These are phyloP conservation scores for Plodia interpunctella DNA, from an alignment of 1,140 invertebrate species.

Conservation along the genomic window DNA sequence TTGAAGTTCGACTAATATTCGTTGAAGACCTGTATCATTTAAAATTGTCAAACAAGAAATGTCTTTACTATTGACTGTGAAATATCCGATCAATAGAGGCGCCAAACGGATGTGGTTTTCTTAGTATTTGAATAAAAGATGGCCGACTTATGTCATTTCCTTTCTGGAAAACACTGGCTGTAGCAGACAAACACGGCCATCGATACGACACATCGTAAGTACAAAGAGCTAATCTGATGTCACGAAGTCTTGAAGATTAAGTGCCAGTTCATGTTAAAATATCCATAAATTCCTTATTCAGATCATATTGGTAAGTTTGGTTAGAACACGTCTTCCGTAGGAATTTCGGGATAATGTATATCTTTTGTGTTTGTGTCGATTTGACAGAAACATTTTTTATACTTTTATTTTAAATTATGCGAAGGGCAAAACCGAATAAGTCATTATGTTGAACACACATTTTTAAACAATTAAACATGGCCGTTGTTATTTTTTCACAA, in stretches of 20 bases:
- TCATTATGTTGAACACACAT: too few species aligned
- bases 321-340: too few species aligned
- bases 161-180: conserved; percentile 31
- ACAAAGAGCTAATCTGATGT: too few species aligned
- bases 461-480: background rate
- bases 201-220: too few species aligned
- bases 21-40: background rate
- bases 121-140: conserved; percentile 52
- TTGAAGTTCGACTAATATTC: background rate
- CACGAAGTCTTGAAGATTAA: too few species aligned
- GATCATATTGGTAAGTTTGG: too few species aligned
- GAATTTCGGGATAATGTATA: too few species aligned
- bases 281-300: too few species aligned
- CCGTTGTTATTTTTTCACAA: background rate
- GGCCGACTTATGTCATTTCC: conserved; percentile 46
- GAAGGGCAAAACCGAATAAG: background rate
- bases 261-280: too few species aligned
- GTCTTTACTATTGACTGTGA: conserved; percentile 20
- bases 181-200: background rate
- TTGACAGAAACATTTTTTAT: too few species aligned
- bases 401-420: background rate
- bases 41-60: conserved; percentile 10
- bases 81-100: conserved; percentile 27
- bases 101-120: conserved; percentile 47
- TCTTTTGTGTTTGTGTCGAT: too few species aligned